Base-by-base conservation (phyloP, 2,113 vertebrate species). In the Zapornia atra region DNA sequence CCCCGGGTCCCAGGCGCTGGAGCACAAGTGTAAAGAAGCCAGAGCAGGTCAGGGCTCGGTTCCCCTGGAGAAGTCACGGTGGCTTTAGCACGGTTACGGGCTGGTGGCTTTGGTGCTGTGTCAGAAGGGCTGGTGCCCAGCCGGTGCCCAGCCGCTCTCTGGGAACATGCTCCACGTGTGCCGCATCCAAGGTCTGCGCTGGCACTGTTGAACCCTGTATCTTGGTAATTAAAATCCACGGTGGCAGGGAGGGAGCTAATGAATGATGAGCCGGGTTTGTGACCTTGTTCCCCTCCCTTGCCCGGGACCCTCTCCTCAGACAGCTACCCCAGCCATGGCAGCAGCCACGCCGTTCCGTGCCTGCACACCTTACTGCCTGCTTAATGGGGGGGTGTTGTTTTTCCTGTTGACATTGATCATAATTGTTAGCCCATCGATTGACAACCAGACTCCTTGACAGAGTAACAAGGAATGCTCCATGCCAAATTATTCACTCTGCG, bases 351-450 rank as follows among this genome's bases (percentile, higher is more conserved):
- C 1, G 5, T 12, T 71, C 3, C 14, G 10, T 46, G 73, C 90
- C 69, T 11, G 29, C 0, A n/a, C 66, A 18, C n/a, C 1, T 53
- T 80, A 11, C 86, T 8, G 65, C 21, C 80, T 5, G 70, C 59
- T 50, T 59, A 85, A 75, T 26, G 60, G 46, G 2, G 60, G 7
- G 9, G 12, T 63, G 83, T 90, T 84, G 40, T 61, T 88, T 96
- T 86, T 88, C 88, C 92, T 92, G 72, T 96, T 95, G 95, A 71
- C 94, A 88, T 81, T 82, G 96, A 95, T 96, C 90, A 91, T 92
- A 93, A 96, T 86, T 81, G 94, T 97, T 96, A 84, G 72, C 60
- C 87, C 82, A 95, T 94, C 80, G 90, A 93, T 93, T 86, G 95
- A 95, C 95, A 95, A 68, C 1, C 80, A 60, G 79, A 0, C 76